phyloP scores from a whole-genome alignment of 2,113 vertebrate species.

The Tragelaphus strepsiceros region DNA sequence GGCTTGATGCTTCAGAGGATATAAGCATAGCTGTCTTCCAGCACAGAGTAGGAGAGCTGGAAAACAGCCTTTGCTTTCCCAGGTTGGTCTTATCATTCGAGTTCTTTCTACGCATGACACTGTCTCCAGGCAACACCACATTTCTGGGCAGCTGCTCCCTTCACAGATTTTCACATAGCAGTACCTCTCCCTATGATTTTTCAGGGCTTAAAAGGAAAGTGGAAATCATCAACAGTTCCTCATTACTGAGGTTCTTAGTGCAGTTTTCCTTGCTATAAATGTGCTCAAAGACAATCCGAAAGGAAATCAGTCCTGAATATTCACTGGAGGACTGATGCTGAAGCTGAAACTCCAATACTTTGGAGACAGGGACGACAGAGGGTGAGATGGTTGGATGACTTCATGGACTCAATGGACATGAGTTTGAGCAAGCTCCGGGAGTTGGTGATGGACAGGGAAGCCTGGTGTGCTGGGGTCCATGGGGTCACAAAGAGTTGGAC shows the following conservation, averaged over 20 bases:
- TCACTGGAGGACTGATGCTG: neutral
- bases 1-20: neutral
- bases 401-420: neutral
- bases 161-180: neutral
- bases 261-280: neutral
- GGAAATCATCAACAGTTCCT: neutral
- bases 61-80: neutral
- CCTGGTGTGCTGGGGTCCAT: neutral
- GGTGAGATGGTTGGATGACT: neutral
- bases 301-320: neutral
- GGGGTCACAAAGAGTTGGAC: neutral
- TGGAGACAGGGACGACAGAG: neutral
- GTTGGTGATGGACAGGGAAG: neutral
- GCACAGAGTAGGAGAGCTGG: neutral
- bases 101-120: neutral
- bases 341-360: neutral
- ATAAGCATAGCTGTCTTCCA: neutral
- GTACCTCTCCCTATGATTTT: neutral
- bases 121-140: neutral
- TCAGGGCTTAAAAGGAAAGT: slow-evolving; percentile 16
- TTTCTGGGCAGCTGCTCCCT: neutral
- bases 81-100: neutral
- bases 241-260: neutral
- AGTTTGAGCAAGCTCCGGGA: neutral
- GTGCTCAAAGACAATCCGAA: neutral